Conservation (phyloP, 1,140 invertebrate species). For the Caenorhabditis elegans region DNA sequence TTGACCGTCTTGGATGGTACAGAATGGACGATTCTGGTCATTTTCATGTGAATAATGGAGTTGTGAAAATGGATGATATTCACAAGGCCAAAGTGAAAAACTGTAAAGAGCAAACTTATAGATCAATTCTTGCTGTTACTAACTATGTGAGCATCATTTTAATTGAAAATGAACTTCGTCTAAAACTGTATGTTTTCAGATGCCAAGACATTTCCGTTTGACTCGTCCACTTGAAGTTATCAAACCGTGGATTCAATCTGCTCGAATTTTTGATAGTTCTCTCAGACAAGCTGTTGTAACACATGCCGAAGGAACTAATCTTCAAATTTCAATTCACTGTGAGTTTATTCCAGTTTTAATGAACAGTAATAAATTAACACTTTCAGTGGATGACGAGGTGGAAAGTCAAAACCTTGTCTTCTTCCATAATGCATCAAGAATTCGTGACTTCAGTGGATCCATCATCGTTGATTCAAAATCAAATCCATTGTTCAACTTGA, state of each 20-base stretch:
- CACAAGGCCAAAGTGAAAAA: slow-evolving; percentile 48
- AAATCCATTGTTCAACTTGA: slow-evolving; percentile 44
- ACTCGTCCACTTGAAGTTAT: slow-evolving; percentile 28
- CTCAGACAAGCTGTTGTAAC: slow-evolving; percentile 44
- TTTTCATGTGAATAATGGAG: slow-evolving; percentile 48
- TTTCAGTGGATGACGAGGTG: slow-evolving; percentile 30
- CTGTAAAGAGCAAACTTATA: slow-evolving; percentile 48
- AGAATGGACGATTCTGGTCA: slow-evolving; percentile 33
- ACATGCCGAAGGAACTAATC: slow-evolving; percentile 47
- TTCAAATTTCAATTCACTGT: slow-evolving; percentile 44
- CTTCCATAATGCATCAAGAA: slow-evolving; percentile 46
- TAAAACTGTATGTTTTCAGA: too few relatives aligned
- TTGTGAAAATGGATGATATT: slow-evolving; percentile 42
- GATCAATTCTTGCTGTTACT: slow-evolving; percentile 35
- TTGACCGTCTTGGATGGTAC: slow-evolving; percentile 51
- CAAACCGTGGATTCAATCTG: slow-evolving; percentile 51
- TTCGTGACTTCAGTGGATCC: slow-evolving; percentile 44
- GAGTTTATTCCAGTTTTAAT: neutral
- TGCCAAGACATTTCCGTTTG: slow-evolving; percentile 37
- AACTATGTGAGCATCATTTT: slow-evolving; percentile 47
- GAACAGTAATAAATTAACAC: neutral
- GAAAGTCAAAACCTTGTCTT: slow-evolving; percentile 28
- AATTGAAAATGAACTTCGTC: too few relatives aligned
- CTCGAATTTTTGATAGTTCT: slow-evolving; percentile 42
- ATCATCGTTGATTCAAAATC: slow-evolving; percentile 44